These are phyloP conservation scores for Smithornis capensis DNA, from an alignment of 2,113 vertebrate species.

Conservation along the genomic window DNA sequence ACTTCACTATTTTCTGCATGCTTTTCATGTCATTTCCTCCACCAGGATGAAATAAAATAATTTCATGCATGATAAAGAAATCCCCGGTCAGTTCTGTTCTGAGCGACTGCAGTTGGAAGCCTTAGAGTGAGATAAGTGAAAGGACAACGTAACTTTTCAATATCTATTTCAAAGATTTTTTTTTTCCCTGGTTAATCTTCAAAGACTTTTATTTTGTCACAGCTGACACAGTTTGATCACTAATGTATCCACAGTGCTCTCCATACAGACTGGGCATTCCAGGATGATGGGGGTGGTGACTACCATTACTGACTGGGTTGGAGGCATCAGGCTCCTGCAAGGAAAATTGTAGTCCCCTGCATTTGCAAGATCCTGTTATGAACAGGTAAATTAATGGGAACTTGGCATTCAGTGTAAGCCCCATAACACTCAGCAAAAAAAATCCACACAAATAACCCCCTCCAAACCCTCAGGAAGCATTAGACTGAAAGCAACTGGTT, in stretches of 20 bases:
- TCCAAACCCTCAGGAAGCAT: neutral
- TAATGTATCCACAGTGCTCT: neutral
- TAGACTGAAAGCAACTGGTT: neutral
- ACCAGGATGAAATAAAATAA: slow-evolving; percentile 28
- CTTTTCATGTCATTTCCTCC: neutral
- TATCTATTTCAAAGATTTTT: neutral
- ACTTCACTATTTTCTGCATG: slow-evolving; percentile 16
- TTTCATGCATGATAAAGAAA: slow-evolving; percentile 5
- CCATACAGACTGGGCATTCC: neutral
- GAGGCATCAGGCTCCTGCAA: neutral
- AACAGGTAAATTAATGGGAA: neutral
- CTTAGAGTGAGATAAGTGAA: neutral
- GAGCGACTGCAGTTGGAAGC: neutral
- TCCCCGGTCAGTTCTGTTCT: neutral
- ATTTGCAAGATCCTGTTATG: neutral
- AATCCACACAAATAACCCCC: neutral
- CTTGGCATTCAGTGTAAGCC: neutral
- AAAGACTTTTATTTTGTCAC: neutral
- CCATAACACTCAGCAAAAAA: neutral
- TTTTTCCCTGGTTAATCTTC: neutral
- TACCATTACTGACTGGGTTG: neutral
- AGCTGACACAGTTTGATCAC: neutral
- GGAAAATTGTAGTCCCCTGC: neutral
- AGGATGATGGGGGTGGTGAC: neutral
- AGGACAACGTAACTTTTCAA: neutral